A percentile compares a stretch with the other conserved stretches of the same genome.
These are phyloP conservation scores for Lysandra coridon DNA, from an alignment of 2,888 invertebrate genomes.

Conservation along the genomic window DNA sequence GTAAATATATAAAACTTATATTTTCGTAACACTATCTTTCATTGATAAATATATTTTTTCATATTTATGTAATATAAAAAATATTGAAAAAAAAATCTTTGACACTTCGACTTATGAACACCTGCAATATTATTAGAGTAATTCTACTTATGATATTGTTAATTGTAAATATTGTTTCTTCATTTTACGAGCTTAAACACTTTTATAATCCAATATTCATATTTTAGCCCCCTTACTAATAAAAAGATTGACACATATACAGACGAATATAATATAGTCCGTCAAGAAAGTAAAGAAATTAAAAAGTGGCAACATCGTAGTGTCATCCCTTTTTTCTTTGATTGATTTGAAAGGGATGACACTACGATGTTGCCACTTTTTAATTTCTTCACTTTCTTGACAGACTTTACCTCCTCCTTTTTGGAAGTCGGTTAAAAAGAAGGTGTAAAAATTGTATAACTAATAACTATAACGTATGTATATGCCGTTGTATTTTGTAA, in stretches of 20 bases:
- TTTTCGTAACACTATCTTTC: slow-evolving; percentile 65
- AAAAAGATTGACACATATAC: background rate
- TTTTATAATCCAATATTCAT: slow-evolving; percentile 43
- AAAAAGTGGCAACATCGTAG: too few species aligned
- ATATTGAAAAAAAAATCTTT: slow-evolving; percentile 44
- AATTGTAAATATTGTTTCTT: slow-evolving; percentile 57
- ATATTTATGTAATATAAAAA: slow-evolving; percentile 51
- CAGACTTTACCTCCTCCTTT: too few species aligned
- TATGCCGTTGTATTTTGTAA: background rate
- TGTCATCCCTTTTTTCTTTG: too few species aligned
- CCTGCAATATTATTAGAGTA: slow-evolving; percentile 67
- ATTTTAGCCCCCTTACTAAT: slow-evolving; percentile 27
- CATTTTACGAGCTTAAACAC: slow-evolving; percentile 55
- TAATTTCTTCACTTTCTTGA: too few species aligned
- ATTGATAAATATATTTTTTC: slow-evolving; percentile 71
- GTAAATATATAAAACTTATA: slow-evolving; percentile 70
- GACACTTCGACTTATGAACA: slow-evolving; percentile 65
- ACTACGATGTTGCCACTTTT: too few species aligned
- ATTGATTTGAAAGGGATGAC: too few species aligned
- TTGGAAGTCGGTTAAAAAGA: too few species aligned
- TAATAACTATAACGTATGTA: too few species aligned
- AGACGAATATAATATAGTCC: too few species aligned
- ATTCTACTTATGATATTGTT: slow-evolving; percentile 51
- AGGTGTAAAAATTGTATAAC: too few species aligned
- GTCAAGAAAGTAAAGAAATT: too few species aligned